Evolutionary conservation across 2,888 invertebrate genomes (phyloP).

Genomic region (Drosophila prostipennis): DNA sequence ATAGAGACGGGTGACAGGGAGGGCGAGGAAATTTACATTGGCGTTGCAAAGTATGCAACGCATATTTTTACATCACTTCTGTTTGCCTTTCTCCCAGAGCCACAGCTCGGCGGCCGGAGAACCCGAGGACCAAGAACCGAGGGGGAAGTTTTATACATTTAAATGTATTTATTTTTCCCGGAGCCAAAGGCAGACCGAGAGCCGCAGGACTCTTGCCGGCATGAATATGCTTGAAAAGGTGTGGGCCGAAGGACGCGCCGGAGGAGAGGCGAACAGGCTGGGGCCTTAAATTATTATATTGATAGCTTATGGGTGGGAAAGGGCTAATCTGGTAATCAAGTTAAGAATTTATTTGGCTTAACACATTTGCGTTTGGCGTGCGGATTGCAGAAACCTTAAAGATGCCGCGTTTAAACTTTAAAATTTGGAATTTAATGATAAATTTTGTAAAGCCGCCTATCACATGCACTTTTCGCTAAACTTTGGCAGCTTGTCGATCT

Average conservation of each 20-base stretch:
- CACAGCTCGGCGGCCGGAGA: slow-evolving; percentile 11
- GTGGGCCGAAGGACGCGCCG: slow-evolving; percentile 26
- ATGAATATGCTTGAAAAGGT: slow-evolving; percentile 28
- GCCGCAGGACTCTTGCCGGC: slow-evolving; percentile 22
- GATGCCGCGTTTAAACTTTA: not conserved
- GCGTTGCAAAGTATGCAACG: slow-evolving; percentile 70
- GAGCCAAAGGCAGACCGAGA: slow-evolving; percentile 28
- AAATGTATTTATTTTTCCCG: slow-evolving; percentile 51
- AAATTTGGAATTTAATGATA: slow-evolving; percentile 2
- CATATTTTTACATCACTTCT: slow-evolving; percentile 71
- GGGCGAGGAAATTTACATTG: slow-evolving; percentile 66
- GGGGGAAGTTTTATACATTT: slow-evolving; percentile 36
- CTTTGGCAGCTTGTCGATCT: slow-evolving; percentile 55
- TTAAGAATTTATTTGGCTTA: slow-evolving; percentile 25
- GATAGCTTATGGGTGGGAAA: slow-evolving; percentile 16
- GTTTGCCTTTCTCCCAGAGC: slow-evolving; percentile 55
- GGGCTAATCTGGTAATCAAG: slow-evolving; percentile 31
- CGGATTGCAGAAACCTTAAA: not conserved
- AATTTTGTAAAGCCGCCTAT: no score
- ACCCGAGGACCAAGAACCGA: not conserved
- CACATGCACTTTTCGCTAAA: slow-evolving; percentile 56
- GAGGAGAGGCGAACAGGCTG: slow-evolving; percentile 1
- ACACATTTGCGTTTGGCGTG: slow-evolving; percentile 2
- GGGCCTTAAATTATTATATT: slow-evolving; percentile 40
- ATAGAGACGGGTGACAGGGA: no score